Evolutionary conservation across 2,113 vertebrate species (phyloP).

Genomic region (Panthera leo): DNA sequence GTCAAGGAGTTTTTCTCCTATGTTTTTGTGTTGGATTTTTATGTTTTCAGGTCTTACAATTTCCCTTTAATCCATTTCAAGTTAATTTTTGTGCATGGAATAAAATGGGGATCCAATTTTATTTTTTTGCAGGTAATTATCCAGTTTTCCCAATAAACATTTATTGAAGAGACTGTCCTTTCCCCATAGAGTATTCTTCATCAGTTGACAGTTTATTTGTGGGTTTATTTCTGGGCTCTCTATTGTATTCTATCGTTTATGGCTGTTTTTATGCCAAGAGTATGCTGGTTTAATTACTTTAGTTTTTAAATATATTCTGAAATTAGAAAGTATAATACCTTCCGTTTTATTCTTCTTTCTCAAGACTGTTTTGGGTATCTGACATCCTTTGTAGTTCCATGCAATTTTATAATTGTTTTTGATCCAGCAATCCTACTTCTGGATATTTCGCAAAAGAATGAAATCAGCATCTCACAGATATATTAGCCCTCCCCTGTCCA

Average conservation of each 20-base stretch:
- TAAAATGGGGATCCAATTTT: background rate
- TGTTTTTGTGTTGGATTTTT: background rate
- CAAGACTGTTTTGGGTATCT: background rate
- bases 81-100: background rate
- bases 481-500: background rate
- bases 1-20: background rate
- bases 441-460: background rate
- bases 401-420: background rate
- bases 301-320: background rate
- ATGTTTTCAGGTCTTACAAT: background rate
- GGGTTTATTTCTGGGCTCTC: background rate
- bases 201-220: background rate
- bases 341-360: background rate
- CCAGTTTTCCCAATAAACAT: background rate
- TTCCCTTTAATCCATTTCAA: background rate
- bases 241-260: background rate
- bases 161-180: background rate
- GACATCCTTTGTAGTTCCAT: background rate
- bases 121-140: background rate
- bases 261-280: background rate
- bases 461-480: background rate
- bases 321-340: background rate
- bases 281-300: background rate
- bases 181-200: background rate
- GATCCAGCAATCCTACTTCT: background rate